A percentile compares a stretch with the other conserved stretches of the same genome.
phyloP scores from a whole-genome alignment of 23 tunicate genomes.

The Botrylloides violaceus region DNA sequence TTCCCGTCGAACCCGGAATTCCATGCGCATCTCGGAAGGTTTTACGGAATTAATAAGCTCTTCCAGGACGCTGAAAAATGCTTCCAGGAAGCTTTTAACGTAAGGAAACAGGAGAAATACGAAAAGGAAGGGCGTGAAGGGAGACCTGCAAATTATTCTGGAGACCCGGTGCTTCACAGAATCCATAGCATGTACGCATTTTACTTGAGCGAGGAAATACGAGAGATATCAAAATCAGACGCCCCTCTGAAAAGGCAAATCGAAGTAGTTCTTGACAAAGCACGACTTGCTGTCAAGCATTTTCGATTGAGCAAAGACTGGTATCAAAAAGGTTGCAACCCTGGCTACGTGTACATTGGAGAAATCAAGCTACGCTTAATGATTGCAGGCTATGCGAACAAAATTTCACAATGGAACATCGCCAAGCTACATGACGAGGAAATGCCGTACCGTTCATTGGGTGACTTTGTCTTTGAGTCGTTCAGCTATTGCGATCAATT shows the following conservation, averaged over 20 bases:
- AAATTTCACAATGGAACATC: not conserved
- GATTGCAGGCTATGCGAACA: conserved; percentile 25
- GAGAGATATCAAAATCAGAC: not conserved
- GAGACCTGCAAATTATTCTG: not conserved
- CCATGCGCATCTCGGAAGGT: conserved; percentile 59
- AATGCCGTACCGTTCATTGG: conserved; percentile 1
- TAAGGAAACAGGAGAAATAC: conserved; percentile 16
- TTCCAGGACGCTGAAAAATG: conserved; percentile 41
- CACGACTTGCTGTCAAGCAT: conserved; percentile 23
- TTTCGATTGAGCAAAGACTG: conserved; percentile 6
- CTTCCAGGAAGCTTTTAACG: conserved; percentile 29
- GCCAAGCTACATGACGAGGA: not conserved
- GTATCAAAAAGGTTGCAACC: conserved; percentile 18
- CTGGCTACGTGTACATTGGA: conserved; percentile 43
- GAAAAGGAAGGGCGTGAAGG: not conserved
- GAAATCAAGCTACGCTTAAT: conserved; percentile 37
- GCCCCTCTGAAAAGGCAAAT: not conserved
- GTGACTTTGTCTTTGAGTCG: conserved; percentile 10
- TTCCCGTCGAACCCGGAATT: conserved; percentile 46
- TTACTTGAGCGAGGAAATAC: conserved; percentile 10
- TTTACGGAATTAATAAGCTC: conserved; percentile 18
- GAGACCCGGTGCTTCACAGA: conserved; percentile 36
- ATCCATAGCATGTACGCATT: conserved; percentile 53
- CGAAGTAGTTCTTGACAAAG: not conserved
- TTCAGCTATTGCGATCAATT: conserved; percentile 48